Percentiles rank a stretch among this genome's conserved stretches.
Evolutionary conservation across 2,113 vertebrate genomes (phyloP).

Genomic region (Ochotona princeps): DNA sequence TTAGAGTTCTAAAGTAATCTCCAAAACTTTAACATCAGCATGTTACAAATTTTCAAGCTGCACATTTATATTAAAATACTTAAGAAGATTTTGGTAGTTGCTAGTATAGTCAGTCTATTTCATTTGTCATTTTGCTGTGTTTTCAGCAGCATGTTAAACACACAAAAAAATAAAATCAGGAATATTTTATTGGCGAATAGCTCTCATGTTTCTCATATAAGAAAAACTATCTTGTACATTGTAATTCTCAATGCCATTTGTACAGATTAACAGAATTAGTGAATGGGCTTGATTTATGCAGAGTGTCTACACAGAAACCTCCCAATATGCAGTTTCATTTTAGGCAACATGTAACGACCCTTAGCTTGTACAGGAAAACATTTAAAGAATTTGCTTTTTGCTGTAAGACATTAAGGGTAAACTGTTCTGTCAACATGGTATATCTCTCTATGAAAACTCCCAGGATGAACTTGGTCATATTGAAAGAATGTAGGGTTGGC

Average conservation of each 20-base stretch:
- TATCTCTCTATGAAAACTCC: conserved; percentile 49
- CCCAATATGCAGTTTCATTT: conserved; percentile 40
- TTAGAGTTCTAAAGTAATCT: conserved; percentile 43
- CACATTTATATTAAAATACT: background rate
- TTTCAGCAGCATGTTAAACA: conserved; percentile 7
- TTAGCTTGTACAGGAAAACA: conserved; percentile 8
- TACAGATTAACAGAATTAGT: background rate
- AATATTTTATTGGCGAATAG: background rate
- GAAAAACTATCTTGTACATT: background rate
- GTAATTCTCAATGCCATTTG: background rate
- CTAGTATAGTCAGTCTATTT: background rate
- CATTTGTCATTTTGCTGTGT: background rate
- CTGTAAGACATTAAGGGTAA: background rate
- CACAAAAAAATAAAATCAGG: background rate
- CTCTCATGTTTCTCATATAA: background rate
- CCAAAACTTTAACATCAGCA: background rate
- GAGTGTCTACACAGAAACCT: background rate
- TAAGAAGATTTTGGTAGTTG: conserved; percentile 33
- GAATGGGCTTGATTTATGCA: background rate
- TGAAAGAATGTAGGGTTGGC: conserved; percentile 38
- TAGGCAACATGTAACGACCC: background rate
- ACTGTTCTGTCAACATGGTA: conserved; percentile 36
- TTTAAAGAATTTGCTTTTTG: conserved; percentile 42
- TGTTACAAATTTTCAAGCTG: background rate
- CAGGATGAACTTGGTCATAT: conserved; percentile 22